phyloP scores from a whole-genome alignment of 1,140 invertebrate species.

The Drosophila busckii region DNA sequence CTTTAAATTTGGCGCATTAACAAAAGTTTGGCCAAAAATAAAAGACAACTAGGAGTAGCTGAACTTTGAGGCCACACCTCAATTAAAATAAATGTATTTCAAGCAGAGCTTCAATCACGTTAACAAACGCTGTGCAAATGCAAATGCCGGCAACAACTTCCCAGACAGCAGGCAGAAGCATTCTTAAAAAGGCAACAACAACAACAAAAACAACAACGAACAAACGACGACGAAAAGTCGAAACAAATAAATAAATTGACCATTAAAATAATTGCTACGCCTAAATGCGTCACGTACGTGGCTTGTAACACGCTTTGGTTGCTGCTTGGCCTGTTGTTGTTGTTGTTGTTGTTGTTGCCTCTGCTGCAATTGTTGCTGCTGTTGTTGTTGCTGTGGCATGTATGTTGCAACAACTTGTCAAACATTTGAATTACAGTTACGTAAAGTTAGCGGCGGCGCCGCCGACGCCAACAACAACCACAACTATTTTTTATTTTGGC shows the following conservation, averaged over 20 bases:
- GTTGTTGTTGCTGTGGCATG: conserved; percentile 40
- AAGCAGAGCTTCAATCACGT: conserved; percentile 65
- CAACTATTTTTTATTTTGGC: conserved; percentile 29
- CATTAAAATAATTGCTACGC: conserved; percentile 78
- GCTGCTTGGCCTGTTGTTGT: conserved; percentile 51
- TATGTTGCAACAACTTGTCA: conserved; percentile 77
- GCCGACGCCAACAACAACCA: conserved; percentile 10
- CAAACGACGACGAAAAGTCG: conserved; percentile 20
- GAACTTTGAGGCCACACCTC: conserved; percentile 7
- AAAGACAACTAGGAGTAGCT: neutral
- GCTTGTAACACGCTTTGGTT: conserved; percentile 66
- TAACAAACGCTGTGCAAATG: conserved; percentile 44
- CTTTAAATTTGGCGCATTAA: conserved; percentile 32
- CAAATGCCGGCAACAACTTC: conserved; percentile 43
- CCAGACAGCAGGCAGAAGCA: too few relatives aligned
- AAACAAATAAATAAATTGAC: conserved; percentile 78
- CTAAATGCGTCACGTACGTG: conserved; percentile 71
- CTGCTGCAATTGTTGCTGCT: conserved; percentile 22
- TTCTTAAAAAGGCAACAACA: conserved; percentile 14
- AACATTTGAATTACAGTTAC: conserved; percentile 77
- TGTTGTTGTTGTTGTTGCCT: conserved; percentile 24
- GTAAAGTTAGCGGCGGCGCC: conserved; percentile 45
- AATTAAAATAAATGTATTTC: conserved; percentile 35
- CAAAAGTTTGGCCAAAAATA: conserved; percentile 2
- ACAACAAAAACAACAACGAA: neutral